Evolutionary conservation across 2,113 vertebrate genomes (phyloP).

Genomic region (Fulmarus glacialis): DNA sequence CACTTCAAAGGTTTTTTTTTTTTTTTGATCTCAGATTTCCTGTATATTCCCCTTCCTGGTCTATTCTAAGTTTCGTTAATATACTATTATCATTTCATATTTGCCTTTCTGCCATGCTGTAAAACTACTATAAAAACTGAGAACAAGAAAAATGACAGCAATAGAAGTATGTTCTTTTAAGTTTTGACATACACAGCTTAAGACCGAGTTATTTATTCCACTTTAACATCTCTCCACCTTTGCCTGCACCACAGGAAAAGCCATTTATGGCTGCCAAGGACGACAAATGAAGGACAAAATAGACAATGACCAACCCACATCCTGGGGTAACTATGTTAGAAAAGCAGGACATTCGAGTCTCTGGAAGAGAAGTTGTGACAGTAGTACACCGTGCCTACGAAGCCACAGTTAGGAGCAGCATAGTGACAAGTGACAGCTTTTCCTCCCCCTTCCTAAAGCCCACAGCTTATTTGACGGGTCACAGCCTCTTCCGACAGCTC

Average conservation of each 20-base stretch:
- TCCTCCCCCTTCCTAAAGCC: background rate
- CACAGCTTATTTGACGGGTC: accelerated
- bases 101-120: background rate
- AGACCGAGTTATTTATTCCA: background rate
- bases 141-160: background rate
- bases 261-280: background rate
- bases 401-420: background rate
- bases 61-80: background rate
- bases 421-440: accelerated
- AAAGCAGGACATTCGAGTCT: too few species aligned
- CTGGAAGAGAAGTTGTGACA: background rate
- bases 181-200: background rate
- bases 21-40: background rate
- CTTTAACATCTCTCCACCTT: background rate
- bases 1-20: background rate
- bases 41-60: background rate
- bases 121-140: background rate
- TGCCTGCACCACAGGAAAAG: background rate
- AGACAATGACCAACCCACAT: accelerated
- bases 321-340: accelerated
- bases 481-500: background rate
- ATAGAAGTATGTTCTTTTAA: accelerated
- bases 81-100: background rate
- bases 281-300: accelerated
- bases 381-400: accelerated